Base-by-base conservation (phyloP, 2,797 vertebrate genomes). In the Chaetophractus vellerosus region DNA sequence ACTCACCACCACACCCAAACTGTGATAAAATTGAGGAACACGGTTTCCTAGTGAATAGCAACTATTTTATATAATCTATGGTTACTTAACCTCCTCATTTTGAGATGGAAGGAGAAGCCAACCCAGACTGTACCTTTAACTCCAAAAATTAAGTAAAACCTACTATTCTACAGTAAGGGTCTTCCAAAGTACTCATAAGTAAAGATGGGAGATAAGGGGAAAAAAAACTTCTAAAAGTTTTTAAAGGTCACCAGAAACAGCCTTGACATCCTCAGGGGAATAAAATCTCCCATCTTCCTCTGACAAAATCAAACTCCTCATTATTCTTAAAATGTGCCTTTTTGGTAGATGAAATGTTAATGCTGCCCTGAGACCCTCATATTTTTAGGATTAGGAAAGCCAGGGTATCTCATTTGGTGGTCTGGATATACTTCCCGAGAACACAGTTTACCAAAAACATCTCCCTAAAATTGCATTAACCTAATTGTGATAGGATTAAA, bases 251-350 rank as follows among this genome's bases (percentile, higher is more conserved):
- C 33, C 57, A 45, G 78, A 81, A 90, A 52, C n/a, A 48, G 69
- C 45, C 76, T 19, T 83, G 45, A 87, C 18, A 71, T 86, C 55
- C 57, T 61, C 18, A 33, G 24, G 57, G 28, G 28, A 82, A 84
- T 45, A 59, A 84, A 80, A 63, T 50, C 64, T 75, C 68, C n/a
- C 78, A 74, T 61, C 36, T 87, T 92, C 33, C 75, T 87, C 36
- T 36, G 21, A 69, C 38, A 80, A 61, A 84, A 94, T 57, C 84
- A 48, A 92, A 45, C 68, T 68, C 15, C 15, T 84, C 36, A 74
- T 66, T 57, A n/a, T 71, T 92, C 59, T 76, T 83, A 79, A 2
- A 75, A 61, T 45, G 78, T 5, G 31, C 11, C 83, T 85, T 79
- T 75, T 33, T 55, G 28, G 36, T 78, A 74, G 93, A 14, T 38